Evolutionary conservation across 2,113 vertebrate genomes (phyloP).

Genomic region (Pterophyllum scalare): DNA sequence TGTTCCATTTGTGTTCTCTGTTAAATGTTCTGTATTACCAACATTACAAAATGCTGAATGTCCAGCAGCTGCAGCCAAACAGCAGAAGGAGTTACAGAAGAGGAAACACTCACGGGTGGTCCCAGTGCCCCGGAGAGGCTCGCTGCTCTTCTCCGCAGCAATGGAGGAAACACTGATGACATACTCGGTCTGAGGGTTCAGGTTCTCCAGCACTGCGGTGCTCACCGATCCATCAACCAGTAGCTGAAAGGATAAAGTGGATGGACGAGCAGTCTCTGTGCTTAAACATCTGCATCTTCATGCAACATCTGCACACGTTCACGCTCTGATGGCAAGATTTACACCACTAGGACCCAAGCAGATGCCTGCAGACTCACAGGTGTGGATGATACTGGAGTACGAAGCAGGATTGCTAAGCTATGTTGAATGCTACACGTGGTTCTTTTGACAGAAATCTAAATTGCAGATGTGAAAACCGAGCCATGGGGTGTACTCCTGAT

Average conservation of each 20-base stretch:
- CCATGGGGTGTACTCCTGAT: no score
- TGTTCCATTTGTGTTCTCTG: background rate
- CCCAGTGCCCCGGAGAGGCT: conserved; percentile 89
- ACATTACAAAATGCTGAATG: background rate
- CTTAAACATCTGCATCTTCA: no score
- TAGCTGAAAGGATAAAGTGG: conserved; percentile 77
- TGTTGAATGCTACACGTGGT: no score
- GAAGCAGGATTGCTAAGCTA: no score
- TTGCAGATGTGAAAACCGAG: no score
- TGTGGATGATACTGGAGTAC: no score
- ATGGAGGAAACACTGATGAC: conserved; percentile 86
- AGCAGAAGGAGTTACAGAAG: background rate
- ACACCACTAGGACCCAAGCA: no score
- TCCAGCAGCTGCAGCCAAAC: background rate
- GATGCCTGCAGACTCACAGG: no score
- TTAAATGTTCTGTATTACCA: background rate
- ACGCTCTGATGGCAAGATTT: no score
- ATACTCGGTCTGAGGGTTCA: conserved; percentile 90
- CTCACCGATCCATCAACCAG: conserved; percentile 86
- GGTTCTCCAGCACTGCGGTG: conserved; percentile 83
- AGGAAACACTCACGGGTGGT: conserved; percentile 89
- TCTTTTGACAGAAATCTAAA: no score
- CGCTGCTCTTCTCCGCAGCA: conserved; percentile 86
- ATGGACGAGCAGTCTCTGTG: no score
- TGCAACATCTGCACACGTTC: no score